Base-by-base conservation (phyloP, 2,888 invertebrate genomes). In the Tetanocera ferruginea region DNA sequence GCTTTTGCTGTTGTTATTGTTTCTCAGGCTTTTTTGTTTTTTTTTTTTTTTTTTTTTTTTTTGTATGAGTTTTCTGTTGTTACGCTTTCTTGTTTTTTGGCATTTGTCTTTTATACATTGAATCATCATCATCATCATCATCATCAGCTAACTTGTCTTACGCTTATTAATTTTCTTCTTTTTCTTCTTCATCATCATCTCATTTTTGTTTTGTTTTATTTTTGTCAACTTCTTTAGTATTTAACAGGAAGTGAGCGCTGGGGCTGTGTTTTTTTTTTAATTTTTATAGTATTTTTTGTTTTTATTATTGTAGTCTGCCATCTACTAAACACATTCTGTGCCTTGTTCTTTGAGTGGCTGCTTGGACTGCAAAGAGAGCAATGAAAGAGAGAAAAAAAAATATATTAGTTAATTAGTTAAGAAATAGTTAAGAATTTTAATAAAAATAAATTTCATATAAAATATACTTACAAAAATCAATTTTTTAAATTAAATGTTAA, bases 281-380 rank as follows among this genome's bases (percentile, higher is more conserved):
- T n/a, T 31, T 11, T 51, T 9, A 6, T 31, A 70, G 8, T 49
- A 25, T 67, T 62, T 74, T 66, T 43, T n/a, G n/a, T n/a, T n/a
- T n/a, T n/a, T n/a, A n/a, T n/a, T n/a, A n/a, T n/a, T n/a, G n/a
- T n/a, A n/a, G 51, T 66, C 17, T 64, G 9, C 49, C 25, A 28
- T 23, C 60, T 25, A 57, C 78, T 92, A 95, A 91, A 95, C 95
- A 91, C 94, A 95, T 87, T 95, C 95, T 90, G 94, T 94, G 89
- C 94, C 94, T 87, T 94, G 93, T 90, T 93, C 93, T 86, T 94
- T 95, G 89, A 96, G 92, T 83, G 96, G 96, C 91, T 95, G 94
- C 91, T 94, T 94, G 87, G 94, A 95, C 95, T 96, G 92, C 17
- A 92, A 93, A 79, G 88, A 86, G 83, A 87, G 85, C 83, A 82